Evolutionary conservation across 1,140 invertebrate species (phyloP), one percentile per base, ranked within the genome.

Genomic region (Drosophila novamexicana): DNA sequence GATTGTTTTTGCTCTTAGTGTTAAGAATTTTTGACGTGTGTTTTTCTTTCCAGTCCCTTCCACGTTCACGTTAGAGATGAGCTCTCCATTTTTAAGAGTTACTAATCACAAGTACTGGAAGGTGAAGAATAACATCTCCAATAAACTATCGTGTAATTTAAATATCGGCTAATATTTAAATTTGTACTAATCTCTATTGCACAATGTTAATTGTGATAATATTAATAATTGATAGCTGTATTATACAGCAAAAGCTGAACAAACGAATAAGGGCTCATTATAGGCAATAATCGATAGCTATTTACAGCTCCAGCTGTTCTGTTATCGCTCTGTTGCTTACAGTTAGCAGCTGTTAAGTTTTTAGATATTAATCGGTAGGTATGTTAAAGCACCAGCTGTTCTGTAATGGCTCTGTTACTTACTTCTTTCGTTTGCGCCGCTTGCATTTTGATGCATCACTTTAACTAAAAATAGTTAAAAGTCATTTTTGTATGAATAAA

Each of bases 1-100:
- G 49, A 44, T 76, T 67, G 52, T 47, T 44, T 64, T 53, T 39
- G 61, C 34, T 47, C 34, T 50, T 52, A 36, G 66, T 49, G 37
- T 57, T 59, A 61, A 44, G 29, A 72, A 74, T 70, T 79, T 91
- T 83, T 83, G 89, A 91, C 80, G 84, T 91, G 80, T 90, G 47
- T 76, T 76, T 81, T 75, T 67, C 68, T 45, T 76, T 75, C 73
- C 65, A 74, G 75, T 74, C 61, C 45, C 59, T 81, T 81, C 79
- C 79, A 81, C 79, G 78, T 81, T 81, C 71, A 70, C 67, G 71
- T 16, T 75, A 63, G 72, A 32, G 66, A 74, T 69, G 71, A 34
- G 49, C 16, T 5, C 1, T 10, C 8, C 10, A 34, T 32, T 37
- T 7, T 34, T 47, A 57, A 54, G 9, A 10, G 36, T 12, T 49